Evolutionary conservation across 2,888 invertebrate species (phyloP), one percentile per base, ranked within the genome.

Genomic region (Polietes domitor): DNA sequence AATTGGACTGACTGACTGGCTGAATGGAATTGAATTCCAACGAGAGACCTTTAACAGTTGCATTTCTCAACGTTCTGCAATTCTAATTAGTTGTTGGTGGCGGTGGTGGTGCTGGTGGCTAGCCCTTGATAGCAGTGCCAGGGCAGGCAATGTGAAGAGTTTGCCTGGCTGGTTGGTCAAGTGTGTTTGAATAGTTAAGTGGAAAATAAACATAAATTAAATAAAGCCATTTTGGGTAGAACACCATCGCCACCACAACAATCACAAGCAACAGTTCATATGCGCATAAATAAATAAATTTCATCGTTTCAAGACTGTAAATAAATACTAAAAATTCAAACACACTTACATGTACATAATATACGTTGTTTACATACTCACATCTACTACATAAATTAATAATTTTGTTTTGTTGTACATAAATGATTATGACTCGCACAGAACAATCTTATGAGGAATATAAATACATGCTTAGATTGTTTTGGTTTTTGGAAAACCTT

Each of bases 181-280:
- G 83, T 84, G 68, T 84, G 53, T 84, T 84, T 78, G 72, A 80
- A 84, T 75, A 72, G 75, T 78, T 32, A 84, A 84, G 83, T 84
- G 80, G 55, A 80, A 43, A 78, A 78, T 84, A 81, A 65, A 78
- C 80, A 84, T 80, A 80, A 84, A 84, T 84, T 78, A 72, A 61
- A 75, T 72, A 43, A 75, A 84, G 17, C 47, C 15, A 71, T 50
- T 74, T 65, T 47, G 43, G 37, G 17, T 61, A 61, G 41, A 65
- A 63, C 37, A 37, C 37, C 37, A 37, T 1, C 37, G 10, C 37
- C 37, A 37, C 37, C 37, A 9, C 37, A 9, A 37, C 6, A 0
- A 32, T 2, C 0, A 41, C 32, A 5, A 58, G 41, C 68, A 68
- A 68, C 24, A 41, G 43, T 21, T 3, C 68, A 21, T 41, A 43